phyloP scores from a whole-genome alignment of 2,888 invertebrate genomes.

The Andricus quercusramuli region DNA sequence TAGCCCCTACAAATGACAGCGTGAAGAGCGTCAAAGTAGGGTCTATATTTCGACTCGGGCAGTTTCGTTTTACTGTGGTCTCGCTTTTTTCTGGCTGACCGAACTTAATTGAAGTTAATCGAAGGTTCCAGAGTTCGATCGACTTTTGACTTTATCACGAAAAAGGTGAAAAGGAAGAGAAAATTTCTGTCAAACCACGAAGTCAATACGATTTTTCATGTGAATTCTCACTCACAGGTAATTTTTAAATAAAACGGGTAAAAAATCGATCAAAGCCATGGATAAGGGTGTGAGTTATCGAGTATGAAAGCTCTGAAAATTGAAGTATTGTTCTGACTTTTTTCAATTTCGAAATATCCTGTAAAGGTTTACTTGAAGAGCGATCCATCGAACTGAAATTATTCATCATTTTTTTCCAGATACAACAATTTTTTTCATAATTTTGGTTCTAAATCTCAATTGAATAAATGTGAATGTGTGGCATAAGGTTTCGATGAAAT shows the following conservation, averaged over 20 bases:
- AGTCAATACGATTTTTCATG: background rate
- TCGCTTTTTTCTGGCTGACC: conserved; percentile 2
- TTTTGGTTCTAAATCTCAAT: background rate
- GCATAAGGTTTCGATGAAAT: background rate
- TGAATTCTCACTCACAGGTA: background rate
- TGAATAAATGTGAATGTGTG: background rate
- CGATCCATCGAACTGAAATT: too few relatives aligned
- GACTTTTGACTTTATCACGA: conserved; percentile 2
- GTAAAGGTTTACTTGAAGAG: background rate
- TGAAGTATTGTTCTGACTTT: background rate
- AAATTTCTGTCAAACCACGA: background rate
- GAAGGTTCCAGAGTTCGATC: conserved; percentile 20
- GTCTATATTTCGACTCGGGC: too few relatives aligned
- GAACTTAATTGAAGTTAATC: conserved; percentile 35
- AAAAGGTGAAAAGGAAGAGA: background rate
- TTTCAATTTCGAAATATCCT: background rate
- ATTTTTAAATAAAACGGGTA: background rate
- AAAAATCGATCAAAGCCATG: background rate
- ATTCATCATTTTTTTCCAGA: too few relatives aligned
- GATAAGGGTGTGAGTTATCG: background rate
- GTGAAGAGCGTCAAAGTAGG: too few relatives aligned
- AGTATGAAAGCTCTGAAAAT: background rate
- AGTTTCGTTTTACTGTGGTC: conserved; percentile 7
- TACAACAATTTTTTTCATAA: too few relatives aligned
- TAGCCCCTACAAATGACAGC: too few relatives aligned